A percentile compares a stretch with the other conserved stretches of the same genome.
Evolutionary conservation across 2,888 invertebrate genomes (phyloP).

Genomic region (Sphaeridia pumilis): DNA sequence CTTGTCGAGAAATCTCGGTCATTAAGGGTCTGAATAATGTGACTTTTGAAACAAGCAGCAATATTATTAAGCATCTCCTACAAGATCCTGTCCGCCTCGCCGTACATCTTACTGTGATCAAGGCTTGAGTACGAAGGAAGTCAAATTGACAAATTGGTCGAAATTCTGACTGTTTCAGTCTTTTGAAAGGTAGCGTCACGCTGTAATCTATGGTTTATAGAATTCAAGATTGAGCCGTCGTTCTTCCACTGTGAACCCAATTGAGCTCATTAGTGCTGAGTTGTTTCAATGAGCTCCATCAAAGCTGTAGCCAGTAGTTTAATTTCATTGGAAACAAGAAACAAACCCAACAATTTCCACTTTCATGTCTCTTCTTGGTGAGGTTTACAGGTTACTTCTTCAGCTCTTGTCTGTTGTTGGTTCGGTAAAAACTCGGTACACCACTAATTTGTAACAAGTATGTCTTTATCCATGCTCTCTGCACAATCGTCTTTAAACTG

Average conservation of each 20-base stretch:
- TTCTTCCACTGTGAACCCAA: neutral
- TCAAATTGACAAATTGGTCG: slow-evolving; percentile 1
- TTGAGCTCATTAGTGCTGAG: slow-evolving; percentile 16
- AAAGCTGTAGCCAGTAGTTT: slow-evolving; percentile 8
- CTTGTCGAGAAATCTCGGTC: too few species aligned
- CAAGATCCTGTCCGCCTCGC: too few species aligned
- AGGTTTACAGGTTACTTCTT: neutral
- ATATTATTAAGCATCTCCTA: too few species aligned
- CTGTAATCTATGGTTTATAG: slow-evolving; percentile 1
- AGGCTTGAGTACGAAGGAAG: too few species aligned
- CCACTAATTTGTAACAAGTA: slow-evolving; percentile 1
- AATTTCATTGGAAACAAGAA: slow-evolving; percentile 10
- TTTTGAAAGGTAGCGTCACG: neutral
- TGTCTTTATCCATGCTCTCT: slow-evolving; percentile 1
- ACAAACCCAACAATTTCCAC: neutral
- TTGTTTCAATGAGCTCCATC: too few species aligned
- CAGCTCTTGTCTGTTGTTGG: neutral
- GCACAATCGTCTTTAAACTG: too few species aligned
- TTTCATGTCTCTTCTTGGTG: neutral
- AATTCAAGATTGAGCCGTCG: slow-evolving; percentile 10
- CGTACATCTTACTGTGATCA: too few species aligned
- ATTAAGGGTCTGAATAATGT: too few species aligned
- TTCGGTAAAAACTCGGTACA: neutral
- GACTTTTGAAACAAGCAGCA: too few species aligned
- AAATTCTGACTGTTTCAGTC: neutral